Base-by-base conservation (phyloP, 2,888 invertebrate species). In the Trissonchulus latispiculum region DNA sequence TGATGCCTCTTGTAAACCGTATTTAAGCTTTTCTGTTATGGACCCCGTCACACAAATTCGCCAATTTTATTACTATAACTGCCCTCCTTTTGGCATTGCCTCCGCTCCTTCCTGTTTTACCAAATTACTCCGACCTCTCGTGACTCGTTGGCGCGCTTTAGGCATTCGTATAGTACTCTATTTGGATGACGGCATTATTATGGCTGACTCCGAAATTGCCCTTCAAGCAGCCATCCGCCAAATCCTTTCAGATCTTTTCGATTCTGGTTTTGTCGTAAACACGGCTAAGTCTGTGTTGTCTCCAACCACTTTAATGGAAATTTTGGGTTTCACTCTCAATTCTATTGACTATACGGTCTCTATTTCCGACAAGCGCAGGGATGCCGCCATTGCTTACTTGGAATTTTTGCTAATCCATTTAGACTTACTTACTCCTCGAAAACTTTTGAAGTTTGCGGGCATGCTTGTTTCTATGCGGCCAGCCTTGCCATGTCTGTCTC, bases 81-180 rank as follows among this genome's bases (percentile, higher is more conserved):
- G 36, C 23, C 48, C 67, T 2, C 72, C 72, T 23, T 72, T 72
- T 64, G 72, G 72, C n/a, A n/a, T 72, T 28, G n/a, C 67, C 28
- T 36, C 18, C 1, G 72, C 67, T 15, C 67, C 72, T 1, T 36
- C 48, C 36, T 23, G 37, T 2, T 72, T 72, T 48, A 72, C 72
- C 1, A 72, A 72, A 67, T 1, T 66, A 1, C 36, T 66, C 18
- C 66, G 66, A 1, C 67, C 67, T 1, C 32, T 72, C 2, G 37
- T 72, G 1, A 31, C 33, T 1, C 23, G 23, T 1, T 72, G 72
- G 72, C 66, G 72, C 1, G 31, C 28, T n/a, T 18, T 1, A 29
- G 67, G 67, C 18, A 36, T 72, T 1, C 1, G 15, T 23, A 36
- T 36, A 15, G 72, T 67, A 23, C 31, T 72, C 1, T 72, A 67